These are phyloP conservation scores for Leptocoma aspasia DNA, from an alignment of 2,113 vertebrate genomes.

Conservation along the genomic window DNA sequence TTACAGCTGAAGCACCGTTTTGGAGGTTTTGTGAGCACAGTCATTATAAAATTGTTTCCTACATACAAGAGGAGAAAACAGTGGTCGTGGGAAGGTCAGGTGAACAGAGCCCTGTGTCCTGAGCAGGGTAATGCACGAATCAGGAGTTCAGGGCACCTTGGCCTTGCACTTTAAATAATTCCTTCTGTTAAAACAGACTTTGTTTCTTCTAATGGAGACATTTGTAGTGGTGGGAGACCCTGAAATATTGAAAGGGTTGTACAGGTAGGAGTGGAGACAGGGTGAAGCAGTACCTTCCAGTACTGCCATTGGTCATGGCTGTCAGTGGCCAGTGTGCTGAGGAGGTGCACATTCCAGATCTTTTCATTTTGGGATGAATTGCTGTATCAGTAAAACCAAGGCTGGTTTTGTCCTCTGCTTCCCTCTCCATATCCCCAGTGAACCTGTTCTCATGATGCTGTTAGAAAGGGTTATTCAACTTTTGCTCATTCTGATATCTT, in stretches of 20 bases:
- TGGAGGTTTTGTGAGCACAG: neutral
- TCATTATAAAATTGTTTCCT: neutral
- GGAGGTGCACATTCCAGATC: neutral
- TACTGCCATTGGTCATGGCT: accelerated
- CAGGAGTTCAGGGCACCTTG: neutral
- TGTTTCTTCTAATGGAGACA: neutral
- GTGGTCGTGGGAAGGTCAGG: neutral
- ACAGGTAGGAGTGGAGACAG: accelerated
- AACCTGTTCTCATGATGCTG: neutral
- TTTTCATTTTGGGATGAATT: neutral
- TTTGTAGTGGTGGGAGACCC: neutral
- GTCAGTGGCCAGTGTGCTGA: accelerated
- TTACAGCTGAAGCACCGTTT: neutral
- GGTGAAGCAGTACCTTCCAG: neutral
- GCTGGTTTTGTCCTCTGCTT: neutral
- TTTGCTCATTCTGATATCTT: neutral
- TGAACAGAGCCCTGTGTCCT: neutral
- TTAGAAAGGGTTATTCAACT: neutral
- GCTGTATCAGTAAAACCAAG: neutral
- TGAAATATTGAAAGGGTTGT: neutral
- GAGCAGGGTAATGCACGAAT: neutral
- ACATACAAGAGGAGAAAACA: neutral
- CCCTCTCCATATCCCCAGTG: neutral
- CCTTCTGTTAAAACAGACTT: neutral
- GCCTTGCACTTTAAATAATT: neutral